These are phyloP conservation scores for Sebastes diploproa DNA, from an alignment of 2,797 vertebrate genomes.

Conservation along the genomic window DNA sequence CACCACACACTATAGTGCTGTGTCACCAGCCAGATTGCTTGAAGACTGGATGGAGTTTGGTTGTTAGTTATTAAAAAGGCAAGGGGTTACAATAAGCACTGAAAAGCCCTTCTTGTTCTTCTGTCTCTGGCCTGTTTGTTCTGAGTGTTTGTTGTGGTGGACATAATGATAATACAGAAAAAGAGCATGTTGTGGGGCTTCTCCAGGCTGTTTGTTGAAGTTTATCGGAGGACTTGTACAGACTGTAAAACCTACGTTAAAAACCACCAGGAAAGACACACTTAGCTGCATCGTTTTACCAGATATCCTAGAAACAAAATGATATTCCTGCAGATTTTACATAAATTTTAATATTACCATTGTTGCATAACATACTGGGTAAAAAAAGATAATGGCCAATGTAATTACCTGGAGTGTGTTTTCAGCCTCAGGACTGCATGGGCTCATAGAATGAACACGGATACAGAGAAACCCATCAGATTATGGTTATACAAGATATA, in stretches of 20 bases:
- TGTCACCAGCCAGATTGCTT: conserved; percentile 56
- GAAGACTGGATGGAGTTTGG: conserved; percentile 50
- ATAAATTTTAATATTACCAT: neutral
- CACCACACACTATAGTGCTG: conserved; percentile 26
- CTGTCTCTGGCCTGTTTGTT: conserved; percentile 28
- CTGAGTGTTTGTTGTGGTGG: conserved; percentile 31
- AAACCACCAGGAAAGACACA: neutral
- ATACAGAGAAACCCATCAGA: conserved; percentile 12
- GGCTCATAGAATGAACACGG: neutral
- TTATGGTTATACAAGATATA: conserved; percentile 11
- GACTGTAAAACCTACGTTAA: conserved; percentile 16
- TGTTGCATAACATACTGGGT: conserved; percentile 4
- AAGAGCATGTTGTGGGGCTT: neutral
- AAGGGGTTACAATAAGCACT: conserved; percentile 34
- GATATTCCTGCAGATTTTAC: neutral
- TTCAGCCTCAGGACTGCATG: neutral
- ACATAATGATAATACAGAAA: conserved; percentile 38
- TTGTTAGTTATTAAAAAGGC: conserved; percentile 61
- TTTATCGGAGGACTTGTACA: conserved; percentile 31
- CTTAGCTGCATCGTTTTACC: conserved; percentile 4
- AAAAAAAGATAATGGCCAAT: conserved; percentile 2
- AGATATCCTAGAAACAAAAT: neutral
- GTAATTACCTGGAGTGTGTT: conserved; percentile 37
- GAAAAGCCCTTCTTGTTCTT: conserved; percentile 10
- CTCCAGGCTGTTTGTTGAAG: conserved; percentile 15